These are phyloP conservation scores for Apis florea DNA, from an alignment of 1,140 invertebrate species.

Conservation along the genomic window DNA sequence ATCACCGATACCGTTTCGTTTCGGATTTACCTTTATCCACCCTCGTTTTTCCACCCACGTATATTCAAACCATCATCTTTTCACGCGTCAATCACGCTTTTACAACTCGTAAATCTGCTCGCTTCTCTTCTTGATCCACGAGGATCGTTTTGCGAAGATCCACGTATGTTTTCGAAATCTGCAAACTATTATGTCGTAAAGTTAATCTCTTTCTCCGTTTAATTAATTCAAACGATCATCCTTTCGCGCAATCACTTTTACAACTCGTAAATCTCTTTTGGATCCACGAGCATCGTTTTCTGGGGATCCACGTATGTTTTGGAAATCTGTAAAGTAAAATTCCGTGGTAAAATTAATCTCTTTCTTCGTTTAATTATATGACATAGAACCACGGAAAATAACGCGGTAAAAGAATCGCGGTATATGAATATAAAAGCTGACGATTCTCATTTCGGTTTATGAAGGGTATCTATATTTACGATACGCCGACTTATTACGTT, in stretches of 20 bases:
- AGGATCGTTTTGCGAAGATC: neutral
- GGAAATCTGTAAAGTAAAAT: neutral
- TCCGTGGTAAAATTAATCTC: neutral
- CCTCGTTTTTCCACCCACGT: neutral
- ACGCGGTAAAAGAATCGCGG: neutral
- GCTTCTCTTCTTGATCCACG: too few species aligned
- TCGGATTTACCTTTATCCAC: slow-evolving; percentile 1
- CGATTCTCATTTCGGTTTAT: slow-evolving; percentile 35
- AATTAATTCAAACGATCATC: too few species aligned
- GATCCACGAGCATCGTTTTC: too few species aligned
- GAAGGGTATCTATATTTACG: slow-evolving; percentile 42
- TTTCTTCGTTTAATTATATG: too few species aligned
- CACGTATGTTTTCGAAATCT: neutral
- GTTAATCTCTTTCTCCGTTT: neutral
- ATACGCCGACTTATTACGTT: slow-evolving; percentile 49
- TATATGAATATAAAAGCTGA: slow-evolving; percentile 28
- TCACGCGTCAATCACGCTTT: neutral
- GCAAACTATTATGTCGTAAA: neutral
- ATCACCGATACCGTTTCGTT: slow-evolving; percentile 53
- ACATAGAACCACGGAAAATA: neutral
- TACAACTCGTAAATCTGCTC: too few species aligned
- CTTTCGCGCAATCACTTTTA: too few species aligned
- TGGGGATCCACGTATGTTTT: too few species aligned
- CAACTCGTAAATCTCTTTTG: too few species aligned
- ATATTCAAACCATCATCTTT: slow-evolving; percentile 10